These are phyloP conservation scores for Syngnathus floridae DNA, from an alignment of 2,113 vertebrate genomes.

Conservation along the genomic window DNA sequence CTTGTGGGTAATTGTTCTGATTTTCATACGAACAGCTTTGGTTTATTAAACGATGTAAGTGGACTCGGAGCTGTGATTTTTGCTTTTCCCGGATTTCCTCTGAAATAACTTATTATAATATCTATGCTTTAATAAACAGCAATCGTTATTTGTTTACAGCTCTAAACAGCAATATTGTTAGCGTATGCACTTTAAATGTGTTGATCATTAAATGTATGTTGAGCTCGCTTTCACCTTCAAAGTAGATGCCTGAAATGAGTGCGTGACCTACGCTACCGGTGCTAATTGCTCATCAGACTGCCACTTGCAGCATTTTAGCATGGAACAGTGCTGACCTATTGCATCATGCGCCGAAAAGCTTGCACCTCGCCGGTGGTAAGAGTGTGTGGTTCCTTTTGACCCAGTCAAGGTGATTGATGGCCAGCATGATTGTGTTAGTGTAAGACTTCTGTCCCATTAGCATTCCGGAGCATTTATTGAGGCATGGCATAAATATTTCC, in stretches of 20 bases:
- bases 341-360: slow-evolving; percentile 36
- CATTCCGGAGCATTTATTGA: slow-evolving; percentile 21
- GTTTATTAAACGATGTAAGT: slow-evolving; percentile 53
- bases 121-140: slow-evolving; percentile 1
- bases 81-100: slow-evolving; percentile 10
- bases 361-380: slow-evolving; percentile 8
- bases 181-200: neutral
- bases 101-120: slow-evolving; percentile 1
- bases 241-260: slow-evolving; percentile 33
- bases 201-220: neutral
- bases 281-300: slow-evolving; percentile 65
- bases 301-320: slow-evolving; percentile 28
- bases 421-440: slow-evolving; percentile 25
- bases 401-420: slow-evolving; percentile 41
- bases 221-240: slow-evolving; percentile 26
- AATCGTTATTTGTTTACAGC: slow-evolving; percentile 9
- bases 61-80: slow-evolving; percentile 18
- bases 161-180: neutral
- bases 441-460: slow-evolving; percentile 31
- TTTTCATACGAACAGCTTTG: slow-evolving; percentile 57
- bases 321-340: slow-evolving; percentile 47
- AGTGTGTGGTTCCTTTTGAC: slow-evolving; percentile 24
- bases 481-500: neutral
- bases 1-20: slow-evolving; percentile 56
- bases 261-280: slow-evolving; percentile 50